A percentile compares a stretch with the other conserved stretches of the same genome.
Conservation (phyloP, 2,888 invertebrate species). For the Phasia obesa region DNA sequence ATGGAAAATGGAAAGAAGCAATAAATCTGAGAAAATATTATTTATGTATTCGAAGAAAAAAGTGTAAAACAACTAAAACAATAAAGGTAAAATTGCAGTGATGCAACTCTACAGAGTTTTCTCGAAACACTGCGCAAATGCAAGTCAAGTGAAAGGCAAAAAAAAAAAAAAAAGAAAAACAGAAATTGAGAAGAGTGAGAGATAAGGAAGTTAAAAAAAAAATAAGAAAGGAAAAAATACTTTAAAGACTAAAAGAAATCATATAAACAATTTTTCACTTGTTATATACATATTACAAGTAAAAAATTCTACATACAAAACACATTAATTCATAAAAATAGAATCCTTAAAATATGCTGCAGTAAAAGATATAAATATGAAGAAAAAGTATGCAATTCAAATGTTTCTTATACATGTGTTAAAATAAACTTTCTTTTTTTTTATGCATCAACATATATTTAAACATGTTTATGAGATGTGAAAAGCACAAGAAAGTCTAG, state of each 20-base stretch:
- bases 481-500: background rate
- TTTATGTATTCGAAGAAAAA: constrained; percentile 40
- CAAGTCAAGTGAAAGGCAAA: constrained; percentile 51
- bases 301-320: constrained; percentile 34
- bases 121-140: constrained; percentile 66
- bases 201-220: constrained; percentile 31
- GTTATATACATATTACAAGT: background rate
- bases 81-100: constrained; percentile 67
- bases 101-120: constrained; percentile 62
- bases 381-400: constrained; percentile 22
- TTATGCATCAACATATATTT: constrained; percentile 37
- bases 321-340: constrained; percentile 23
- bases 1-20: background rate
- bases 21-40: constrained; percentile 5
- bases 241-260: constrained; percentile 47
- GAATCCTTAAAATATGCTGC: constrained; percentile 59
- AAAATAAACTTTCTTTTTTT: constrained; percentile 33
- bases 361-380: constrained; percentile 25
- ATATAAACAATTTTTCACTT: constrained; percentile 33
- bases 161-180: constrained; percentile 17
- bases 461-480: constrained; percentile 21
- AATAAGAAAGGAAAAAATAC: constrained; percentile 23
- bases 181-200: constrained; percentile 33
- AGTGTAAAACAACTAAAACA: constrained; percentile 44
- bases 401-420: constrained; percentile 47